Percentiles rank a stretch among this genome's conserved stretches.
Evolutionary conservation across 2,797 vertebrate genomes (phyloP).

Genomic region (Phylloscopus collybita): DNA sequence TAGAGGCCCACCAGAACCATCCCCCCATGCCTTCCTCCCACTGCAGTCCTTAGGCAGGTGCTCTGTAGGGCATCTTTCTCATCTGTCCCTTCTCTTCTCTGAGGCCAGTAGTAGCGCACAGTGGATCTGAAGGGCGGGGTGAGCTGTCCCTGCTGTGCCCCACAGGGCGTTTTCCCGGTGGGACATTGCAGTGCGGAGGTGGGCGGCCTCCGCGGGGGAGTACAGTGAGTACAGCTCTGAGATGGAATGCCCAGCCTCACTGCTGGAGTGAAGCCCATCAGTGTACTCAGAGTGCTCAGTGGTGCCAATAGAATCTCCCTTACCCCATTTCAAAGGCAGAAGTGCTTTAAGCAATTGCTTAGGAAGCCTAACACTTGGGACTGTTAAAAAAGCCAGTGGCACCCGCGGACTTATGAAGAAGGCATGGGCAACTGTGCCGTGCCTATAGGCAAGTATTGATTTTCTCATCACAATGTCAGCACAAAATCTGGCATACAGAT

Average conservation of each 20-base stretch:
- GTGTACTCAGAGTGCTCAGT: not conserved
- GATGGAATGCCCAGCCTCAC: not conserved
- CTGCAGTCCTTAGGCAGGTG: not conserved
- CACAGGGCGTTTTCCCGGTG: rapidly evolving
- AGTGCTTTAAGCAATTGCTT: not conserved
- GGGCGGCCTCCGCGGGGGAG: rapidly evolving
- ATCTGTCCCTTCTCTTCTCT: not conserved
- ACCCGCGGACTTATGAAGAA: not conserved
- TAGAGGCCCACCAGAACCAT: not conserved
- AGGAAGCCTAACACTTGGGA: not conserved
- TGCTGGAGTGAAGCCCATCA: not conserved
- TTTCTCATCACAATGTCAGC: not conserved
- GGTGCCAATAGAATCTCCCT: not conserved
- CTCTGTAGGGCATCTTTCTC: not conserved
- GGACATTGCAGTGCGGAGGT: rapidly evolving
- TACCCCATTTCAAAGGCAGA: not conserved
- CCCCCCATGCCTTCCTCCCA: not conserved
- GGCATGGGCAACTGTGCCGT: not conserved
- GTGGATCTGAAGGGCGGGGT: not conserved
- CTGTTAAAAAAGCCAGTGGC: not conserved
- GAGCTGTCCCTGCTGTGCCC: not conserved
- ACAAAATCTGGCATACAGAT: not conserved
- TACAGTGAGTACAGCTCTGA: not conserved
- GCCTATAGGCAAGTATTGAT: not conserved
- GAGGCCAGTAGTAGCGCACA: not conserved